Conservation (phyloP, 2,888 invertebrate genomes). For the Aphodius sticticus region DNA sequence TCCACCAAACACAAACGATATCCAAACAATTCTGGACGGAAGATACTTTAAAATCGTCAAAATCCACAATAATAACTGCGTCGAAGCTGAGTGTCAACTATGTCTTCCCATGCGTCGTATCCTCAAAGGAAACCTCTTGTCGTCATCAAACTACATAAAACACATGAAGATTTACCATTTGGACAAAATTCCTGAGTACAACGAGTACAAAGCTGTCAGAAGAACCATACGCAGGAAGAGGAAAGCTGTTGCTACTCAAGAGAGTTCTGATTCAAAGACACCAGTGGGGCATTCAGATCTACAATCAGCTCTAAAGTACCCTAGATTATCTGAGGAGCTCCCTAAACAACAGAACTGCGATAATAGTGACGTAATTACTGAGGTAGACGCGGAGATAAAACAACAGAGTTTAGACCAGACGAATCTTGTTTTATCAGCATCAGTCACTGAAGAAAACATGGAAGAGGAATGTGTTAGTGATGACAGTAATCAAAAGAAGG, state of each 20-base stretch:
- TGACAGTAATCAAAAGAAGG: not conserved
- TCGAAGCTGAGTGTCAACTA: not conserved
- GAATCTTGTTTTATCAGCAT: no score
- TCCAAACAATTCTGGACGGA: not conserved
- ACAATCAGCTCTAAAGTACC: no score
- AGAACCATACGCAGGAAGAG: not conserved
- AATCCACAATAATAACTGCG: not conserved
- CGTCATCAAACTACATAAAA: not conserved
- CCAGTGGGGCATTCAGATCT: no score
- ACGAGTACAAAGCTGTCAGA: not conserved
- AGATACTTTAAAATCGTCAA: not conserved
- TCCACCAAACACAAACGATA: not conserved
- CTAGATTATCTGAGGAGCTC: no score
- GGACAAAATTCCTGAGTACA: not conserved
- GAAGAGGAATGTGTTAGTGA: not conserved
- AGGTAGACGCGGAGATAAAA: no score
- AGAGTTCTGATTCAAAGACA: not conserved
- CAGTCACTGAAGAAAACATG: no score
- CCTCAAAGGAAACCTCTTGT: not conserved
- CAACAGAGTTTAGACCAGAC: no score
- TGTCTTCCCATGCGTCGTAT: not conserved
- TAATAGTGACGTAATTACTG: no score
- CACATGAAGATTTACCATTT: not conserved
- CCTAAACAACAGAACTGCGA: no score
- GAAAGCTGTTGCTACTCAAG: not conserved